A percentile compares a stretch with the other conserved stretches of the same genome.
Evolutionary conservation across 2,797 vertebrate genomes (phyloP).

Genomic region (Molossus molossus): DNA sequence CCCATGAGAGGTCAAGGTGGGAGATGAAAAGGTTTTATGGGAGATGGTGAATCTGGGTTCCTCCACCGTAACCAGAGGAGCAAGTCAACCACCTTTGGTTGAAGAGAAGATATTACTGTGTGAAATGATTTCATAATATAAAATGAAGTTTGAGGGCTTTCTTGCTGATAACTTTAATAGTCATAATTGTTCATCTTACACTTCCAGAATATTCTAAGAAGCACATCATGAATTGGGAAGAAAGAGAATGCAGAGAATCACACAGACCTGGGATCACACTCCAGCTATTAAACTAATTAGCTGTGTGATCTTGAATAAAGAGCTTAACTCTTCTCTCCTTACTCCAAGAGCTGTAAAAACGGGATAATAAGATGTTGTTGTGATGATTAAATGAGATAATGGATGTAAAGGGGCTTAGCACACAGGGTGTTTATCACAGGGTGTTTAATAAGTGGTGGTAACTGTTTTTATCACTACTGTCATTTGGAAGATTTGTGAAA

Average conservation of each 20-base stretch:
- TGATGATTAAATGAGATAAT: neutral
- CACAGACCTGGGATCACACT: neutral
- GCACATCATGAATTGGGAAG: neutral
- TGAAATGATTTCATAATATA: neutral
- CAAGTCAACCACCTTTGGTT: neutral
- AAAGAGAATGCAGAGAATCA: neutral
- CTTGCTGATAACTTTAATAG: neutral
- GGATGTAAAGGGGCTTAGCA: neutral
- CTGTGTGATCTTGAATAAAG: neutral
- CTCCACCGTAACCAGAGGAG: neutral
- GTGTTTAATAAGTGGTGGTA: neutral
- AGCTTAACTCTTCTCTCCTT: neutral
- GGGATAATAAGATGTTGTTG: neutral
- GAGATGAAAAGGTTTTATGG: neutral
- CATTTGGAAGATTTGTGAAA: slow-evolving; percentile 42
- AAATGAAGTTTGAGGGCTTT: slow-evolving; percentile 29
- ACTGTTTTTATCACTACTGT: slow-evolving; percentile 35
- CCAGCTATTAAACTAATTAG: neutral
- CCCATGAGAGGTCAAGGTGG: neutral
- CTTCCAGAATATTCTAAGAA: neutral
- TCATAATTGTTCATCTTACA: neutral
- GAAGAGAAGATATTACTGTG: neutral
- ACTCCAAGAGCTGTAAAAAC: neutral
- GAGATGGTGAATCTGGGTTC: neutral
- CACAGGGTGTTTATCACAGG: neutral